These are phyloP conservation scores for Aurelia sp. DNA, from an alignment of 30 jellyfish, hydroid and myxozoan species.

Conservation along the genomic window DNA sequence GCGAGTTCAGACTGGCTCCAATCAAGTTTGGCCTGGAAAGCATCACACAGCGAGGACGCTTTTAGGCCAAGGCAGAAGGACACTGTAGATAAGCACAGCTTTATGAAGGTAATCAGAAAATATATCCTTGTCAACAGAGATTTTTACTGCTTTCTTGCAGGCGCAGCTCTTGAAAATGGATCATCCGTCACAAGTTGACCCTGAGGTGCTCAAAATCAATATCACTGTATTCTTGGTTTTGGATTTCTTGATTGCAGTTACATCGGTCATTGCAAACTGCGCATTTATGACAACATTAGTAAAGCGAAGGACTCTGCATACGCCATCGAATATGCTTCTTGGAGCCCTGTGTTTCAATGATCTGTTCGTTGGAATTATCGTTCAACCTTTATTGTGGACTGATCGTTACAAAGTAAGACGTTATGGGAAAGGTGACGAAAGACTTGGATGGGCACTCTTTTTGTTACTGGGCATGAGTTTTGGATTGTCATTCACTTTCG, in stretches of 20 bases:
- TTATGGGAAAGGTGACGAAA: not conserved
- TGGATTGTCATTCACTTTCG: not conserved
- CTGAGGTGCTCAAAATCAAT: too few species aligned
- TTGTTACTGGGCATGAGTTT: not conserved
- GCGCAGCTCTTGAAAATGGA: too few species aligned
- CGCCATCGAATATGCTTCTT: conserved; percentile 31
- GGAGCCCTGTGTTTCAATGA: conserved; percentile 26
- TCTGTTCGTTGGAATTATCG: conserved; percentile 10
- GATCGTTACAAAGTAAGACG: not conserved
- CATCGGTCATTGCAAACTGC: not conserved
- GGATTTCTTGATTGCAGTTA: not conserved
- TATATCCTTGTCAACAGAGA: too few species aligned
- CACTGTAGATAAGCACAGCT: too few species aligned
- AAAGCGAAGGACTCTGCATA: conserved; percentile 21
- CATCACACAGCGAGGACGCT: too few species aligned
- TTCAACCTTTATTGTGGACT: conserved; percentile 1
- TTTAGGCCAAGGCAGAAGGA: too few species aligned
- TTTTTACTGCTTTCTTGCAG: too few species aligned
- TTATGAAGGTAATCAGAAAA: too few species aligned
- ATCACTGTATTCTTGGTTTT: not conserved
- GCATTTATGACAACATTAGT: conserved; percentile 1
- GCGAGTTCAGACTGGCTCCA: too few species aligned
- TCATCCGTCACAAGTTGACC: too few species aligned
- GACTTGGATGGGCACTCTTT: too few species aligned
- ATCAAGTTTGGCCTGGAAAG: too few species aligned